A percentile compares a stretch with the other conserved stretches of the same genome.
Conservation (phyloP, 2,113 vertebrate genomes). For the Saimiri boliviensis region DNA sequence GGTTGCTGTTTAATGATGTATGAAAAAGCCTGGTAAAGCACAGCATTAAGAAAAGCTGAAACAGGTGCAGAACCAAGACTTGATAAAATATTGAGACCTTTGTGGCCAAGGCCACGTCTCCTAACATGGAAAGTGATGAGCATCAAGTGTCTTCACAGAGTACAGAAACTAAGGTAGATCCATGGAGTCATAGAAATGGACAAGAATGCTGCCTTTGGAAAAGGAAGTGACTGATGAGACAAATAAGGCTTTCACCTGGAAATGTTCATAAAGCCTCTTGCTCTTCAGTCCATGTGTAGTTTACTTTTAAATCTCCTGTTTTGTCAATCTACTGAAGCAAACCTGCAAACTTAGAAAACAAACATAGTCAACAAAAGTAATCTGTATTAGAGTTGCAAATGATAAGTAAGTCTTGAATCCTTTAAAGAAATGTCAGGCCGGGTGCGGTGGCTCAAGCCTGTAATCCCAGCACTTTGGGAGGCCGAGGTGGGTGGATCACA, state of each 20-base stretch:
- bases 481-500: too few relatives aligned
- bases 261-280: background rate
- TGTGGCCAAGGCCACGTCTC: slow-evolving; percentile 76
- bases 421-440: slow-evolving; percentile 40
- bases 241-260: background rate
- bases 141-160: slow-evolving; percentile 57
- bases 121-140: slow-evolving; percentile 72
- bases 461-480: too few relatives aligned
- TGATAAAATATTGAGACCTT: slow-evolving; percentile 85
- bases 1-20: slow-evolving; percentile 92
- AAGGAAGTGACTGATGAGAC: background rate
- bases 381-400: background rate
- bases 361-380: background rate
- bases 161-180: slow-evolving; percentile 56
- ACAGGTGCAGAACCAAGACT: slow-evolving; percentile 81
- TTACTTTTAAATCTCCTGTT: slow-evolving; percentile 58
- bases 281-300: background rate
- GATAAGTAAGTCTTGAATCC: background rate
- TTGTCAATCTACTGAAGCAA: slow-evolving; percentile 16
- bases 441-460: too few relatives aligned
- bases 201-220: background rate
- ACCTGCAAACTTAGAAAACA: background rate
- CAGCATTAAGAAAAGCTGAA: slow-evolving; percentile 92
- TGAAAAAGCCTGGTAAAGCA: slow-evolving; percentile 92
- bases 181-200: background rate